These are phyloP conservation scores for Diachasmimorpha longicaudata DNA, from an alignment of 1,140 invertebrate genomes.

Conservation along the genomic window DNA sequence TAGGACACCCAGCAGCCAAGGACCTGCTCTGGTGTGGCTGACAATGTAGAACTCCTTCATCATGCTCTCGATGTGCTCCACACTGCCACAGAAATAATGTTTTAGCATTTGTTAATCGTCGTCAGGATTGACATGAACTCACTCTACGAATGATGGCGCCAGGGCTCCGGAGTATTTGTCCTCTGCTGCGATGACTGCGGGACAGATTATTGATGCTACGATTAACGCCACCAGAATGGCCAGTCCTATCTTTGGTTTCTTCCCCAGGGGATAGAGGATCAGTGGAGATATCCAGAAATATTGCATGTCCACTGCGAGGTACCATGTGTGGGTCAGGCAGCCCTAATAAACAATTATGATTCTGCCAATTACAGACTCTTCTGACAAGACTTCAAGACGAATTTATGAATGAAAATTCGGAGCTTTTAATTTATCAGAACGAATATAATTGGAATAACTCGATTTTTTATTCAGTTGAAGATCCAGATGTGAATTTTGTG, in stretches of 20 bases:
- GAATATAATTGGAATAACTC: too few relatives aligned
- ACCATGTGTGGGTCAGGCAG: slow-evolving; percentile 58
- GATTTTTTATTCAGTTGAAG: too few relatives aligned
- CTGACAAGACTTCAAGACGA: too few relatives aligned
- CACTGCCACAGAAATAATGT: background rate
- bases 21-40: slow-evolving; percentile 58
- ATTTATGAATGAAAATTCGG: too few relatives aligned
- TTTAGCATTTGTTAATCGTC: too few relatives aligned
- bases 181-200: background rate
- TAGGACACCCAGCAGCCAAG: slow-evolving; percentile 67
- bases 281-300: slow-evolving; percentile 51
- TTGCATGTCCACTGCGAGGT: slow-evolving; percentile 56
- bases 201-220: slow-evolving; percentile 17
- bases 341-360: slow-evolving; percentile 24
- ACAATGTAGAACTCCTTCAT: slow-evolving; percentile 40
- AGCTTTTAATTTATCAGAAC: too few relatives aligned
- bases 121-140: too few relatives aligned
- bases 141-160: too few relatives aligned
- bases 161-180: slow-evolving; percentile 18
- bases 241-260: slow-evolving; percentile 30
- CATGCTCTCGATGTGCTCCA: background rate
- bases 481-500: too few relatives aligned
- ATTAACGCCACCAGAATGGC: background rate
- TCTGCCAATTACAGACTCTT: too few relatives aligned
- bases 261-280: slow-evolving; percentile 43